Evolutionary conservation across 1,140 invertebrate species (phyloP), one percentile per base, ranked within the genome.

Genomic region (Drosophila orena): DNA sequence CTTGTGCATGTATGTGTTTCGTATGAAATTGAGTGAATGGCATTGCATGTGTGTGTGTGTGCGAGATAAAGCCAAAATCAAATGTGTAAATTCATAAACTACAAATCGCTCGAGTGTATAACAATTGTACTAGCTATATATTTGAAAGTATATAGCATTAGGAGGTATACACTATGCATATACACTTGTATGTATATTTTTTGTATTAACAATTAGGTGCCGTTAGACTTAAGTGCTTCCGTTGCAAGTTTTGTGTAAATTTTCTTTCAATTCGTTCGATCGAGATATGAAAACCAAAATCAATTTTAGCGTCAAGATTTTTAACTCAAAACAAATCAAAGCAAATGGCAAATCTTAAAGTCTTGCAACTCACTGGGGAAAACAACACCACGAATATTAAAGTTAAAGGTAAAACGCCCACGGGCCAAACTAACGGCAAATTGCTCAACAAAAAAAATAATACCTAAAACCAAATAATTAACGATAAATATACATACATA

Each of bases 291-390:
- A 42, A 71, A 37, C 5, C 40, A 34, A 65, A 60, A 61, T 61
- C 61, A 62, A 78, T 79, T 86, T 81, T 85, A 85, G 73, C 81
- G 73, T 70, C 58, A 80, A 74, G 74, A 83, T 84, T 88, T 88
- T 89, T 89, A 86, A 76, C 84, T 66, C 69, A 77, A 56, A 76
- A 62, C 64, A 79, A 74, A 72, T 61, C 54, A 55, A 64, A 78
- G 66, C 61, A 61, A 80, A 79, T 74, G 49, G 68, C 64, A 81
- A 80, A 78, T 50, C 65, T 57, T 57, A 79, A 75, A 79, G 70
- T 74, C 73, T 90, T 89, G 85, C 80, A 90, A 85, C 61, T 91
- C 90, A 91, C 90, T 91, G 90, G 90, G 79, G 90, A 91, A 91
- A 91, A 91, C 90, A 91, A 91, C 90, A 91, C 90, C 90, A 91